Evolutionary conservation across 2,113 vertebrate genomes (phyloP), one percentile per base, ranked within the genome.

Genomic region (Notechis scutatus): DNA sequence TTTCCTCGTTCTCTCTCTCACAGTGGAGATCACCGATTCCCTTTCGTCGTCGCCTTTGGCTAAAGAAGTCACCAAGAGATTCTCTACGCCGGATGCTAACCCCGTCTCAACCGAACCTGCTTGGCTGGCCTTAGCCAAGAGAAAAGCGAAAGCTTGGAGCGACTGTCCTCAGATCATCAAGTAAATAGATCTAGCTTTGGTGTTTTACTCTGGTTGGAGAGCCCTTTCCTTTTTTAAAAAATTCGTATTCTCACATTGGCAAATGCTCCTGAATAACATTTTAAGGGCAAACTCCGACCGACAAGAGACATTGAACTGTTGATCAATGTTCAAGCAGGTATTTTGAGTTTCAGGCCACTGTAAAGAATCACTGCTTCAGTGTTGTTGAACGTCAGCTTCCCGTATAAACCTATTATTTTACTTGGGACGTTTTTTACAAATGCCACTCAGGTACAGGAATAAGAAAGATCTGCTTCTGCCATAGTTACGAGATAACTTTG

Each of bases 91-190:
- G 10, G 99, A 99, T 91, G 98, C 98, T 15, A 97, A 98, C 47
- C 98, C 99, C 12, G 98, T 99, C 91, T 99, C 98, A 91, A 99
- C 99, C 20, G 99, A 99, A 97, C 99, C 99, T 3, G 99, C 99
- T 93, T 99, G 99, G 99, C 97, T 99, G 94, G 99, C 99, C 0
- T 96, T 99, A 95, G 99, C 99, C 97, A 99, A 99, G 96, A 98
- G 99, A 94, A 99, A 99, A 98, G 99, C 99, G 94, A 99, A 99
- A 98, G 99, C 99, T 93, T 99, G 99, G 99, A 99, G 99, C 93
- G 99, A 99, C 98, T 99, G 99, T 96, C 99, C 99, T 50, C 99
- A 99, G 97, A 99, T 99, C 95, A 99, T 99, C 96, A 99, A 99
- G 98, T 99, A 99, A 98, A 97, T 55, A n/a, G 86, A 94, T 92